Conservation (phyloP, 2,797 vertebrate genomes). For the Acrossocheilus fasciatus region DNA sequence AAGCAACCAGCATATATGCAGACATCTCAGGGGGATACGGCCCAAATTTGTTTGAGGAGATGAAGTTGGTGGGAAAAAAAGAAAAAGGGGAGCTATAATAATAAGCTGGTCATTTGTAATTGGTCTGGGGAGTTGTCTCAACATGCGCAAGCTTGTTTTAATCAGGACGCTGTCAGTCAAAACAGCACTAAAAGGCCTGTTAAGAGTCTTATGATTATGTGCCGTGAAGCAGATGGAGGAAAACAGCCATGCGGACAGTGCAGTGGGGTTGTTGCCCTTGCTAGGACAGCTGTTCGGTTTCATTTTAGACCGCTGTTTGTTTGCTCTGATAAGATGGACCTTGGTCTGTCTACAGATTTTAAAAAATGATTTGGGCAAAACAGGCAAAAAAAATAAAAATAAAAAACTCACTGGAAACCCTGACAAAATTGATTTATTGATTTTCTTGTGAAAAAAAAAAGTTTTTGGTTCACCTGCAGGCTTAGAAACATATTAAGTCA, state of each 20-base stretch:
- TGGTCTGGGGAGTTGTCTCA: slow-evolving; percentile 61
- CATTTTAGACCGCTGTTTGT: slow-evolving; percentile 9
- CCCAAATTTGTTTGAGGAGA: slow-evolving; percentile 60
- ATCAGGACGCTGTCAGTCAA: slow-evolving; percentile 63
- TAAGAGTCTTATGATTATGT: slow-evolving; percentile 47
- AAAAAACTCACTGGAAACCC: slow-evolving; percentile 6
- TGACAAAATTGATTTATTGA: slow-evolving; percentile 45
- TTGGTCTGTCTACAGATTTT: slow-evolving; percentile 22
- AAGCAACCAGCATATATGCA: slow-evolving; percentile 36
- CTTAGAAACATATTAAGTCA: not conserved
- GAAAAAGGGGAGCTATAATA: slow-evolving; percentile 61
- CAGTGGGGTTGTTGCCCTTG: slow-evolving; percentile 30
- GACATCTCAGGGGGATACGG: slow-evolving; percentile 52
- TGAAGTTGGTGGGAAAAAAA: slow-evolving; percentile 53
- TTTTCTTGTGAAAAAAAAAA: slow-evolving; percentile 22
- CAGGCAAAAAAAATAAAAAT: not conserved
- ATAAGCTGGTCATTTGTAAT: slow-evolving; percentile 63
- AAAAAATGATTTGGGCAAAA: slow-evolving; percentile 17
- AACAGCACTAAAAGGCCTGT: slow-evolving; percentile 56
- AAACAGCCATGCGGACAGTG: slow-evolving; percentile 29
- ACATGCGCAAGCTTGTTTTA: slow-evolving; percentile 63
- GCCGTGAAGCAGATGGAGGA: slow-evolving; percentile 53
- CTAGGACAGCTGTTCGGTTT: slow-evolving; percentile 38
- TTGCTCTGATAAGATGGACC: slow-evolving; percentile 41
- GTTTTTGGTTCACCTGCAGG: not conserved